Conservation (phyloP, 2,888 invertebrate genomes). For the Amitus sp. region DNA sequence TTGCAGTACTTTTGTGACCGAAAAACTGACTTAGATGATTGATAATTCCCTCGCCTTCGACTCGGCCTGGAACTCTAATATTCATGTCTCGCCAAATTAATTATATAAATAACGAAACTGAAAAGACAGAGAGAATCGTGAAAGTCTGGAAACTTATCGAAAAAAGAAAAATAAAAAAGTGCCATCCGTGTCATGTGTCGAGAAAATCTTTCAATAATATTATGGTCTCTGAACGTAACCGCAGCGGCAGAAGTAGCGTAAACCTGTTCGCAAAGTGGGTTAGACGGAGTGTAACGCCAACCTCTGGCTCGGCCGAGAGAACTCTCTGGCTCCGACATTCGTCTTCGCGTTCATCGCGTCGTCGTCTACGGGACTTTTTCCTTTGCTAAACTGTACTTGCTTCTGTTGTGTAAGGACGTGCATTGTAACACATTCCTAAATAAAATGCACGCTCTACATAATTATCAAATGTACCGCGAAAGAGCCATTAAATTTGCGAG, state of each 20-base stretch:
- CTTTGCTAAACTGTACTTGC: not conserved
- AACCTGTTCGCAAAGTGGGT: slow-evolving; percentile 64
- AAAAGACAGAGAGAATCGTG: not conserved
- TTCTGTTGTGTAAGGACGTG: not conserved
- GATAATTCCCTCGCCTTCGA: too few species aligned
- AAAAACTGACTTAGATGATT: too few species aligned
- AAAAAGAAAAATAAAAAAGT: not conserved
- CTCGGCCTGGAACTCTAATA: too few species aligned
- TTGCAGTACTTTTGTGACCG: too few species aligned
- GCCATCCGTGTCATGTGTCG: not conserved
- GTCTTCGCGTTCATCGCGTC: slow-evolving; percentile 18
- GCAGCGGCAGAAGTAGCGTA: slow-evolving; percentile 46
- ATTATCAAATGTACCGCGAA: slow-evolving; percentile 7
- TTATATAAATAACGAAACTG: not conserved
- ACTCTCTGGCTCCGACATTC: slow-evolving; percentile 25
- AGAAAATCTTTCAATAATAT: slow-evolving; percentile 30
- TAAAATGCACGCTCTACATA: not conserved
- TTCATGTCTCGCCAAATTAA: too few species aligned
- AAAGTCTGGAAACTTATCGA: not conserved
- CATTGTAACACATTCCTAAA: not conserved
- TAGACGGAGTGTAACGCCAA: slow-evolving; percentile 48
- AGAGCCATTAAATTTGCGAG: too few species aligned
- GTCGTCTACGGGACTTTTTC: not conserved
- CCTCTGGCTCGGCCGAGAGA: slow-evolving; percentile 33
- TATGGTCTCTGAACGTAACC: slow-evolving; percentile 61